Evolutionary conservation across 2,888 invertebrate genomes (phyloP).

Genomic region (Troglohyphantes excavatus): DNA sequence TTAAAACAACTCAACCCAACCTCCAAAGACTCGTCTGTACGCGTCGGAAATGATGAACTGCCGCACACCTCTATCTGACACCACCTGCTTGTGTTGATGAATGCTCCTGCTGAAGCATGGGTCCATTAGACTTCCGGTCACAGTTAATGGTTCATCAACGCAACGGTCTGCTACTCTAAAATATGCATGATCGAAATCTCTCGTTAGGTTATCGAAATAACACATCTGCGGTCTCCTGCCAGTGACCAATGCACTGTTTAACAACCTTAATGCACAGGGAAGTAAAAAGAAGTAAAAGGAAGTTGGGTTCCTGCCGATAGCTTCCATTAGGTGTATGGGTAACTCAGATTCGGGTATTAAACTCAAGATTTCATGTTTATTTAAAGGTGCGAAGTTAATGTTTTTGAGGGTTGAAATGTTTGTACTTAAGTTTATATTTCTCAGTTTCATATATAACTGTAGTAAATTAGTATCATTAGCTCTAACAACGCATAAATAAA

Average conservation of each 20-base stretch:
- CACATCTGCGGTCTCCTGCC: background rate
- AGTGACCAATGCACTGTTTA: background rate
- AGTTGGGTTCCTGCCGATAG: background rate
- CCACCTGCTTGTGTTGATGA: conserved; percentile 28
- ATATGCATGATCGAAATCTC: conserved; percentile 33
- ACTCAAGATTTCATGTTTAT: no score
- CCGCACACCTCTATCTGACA: background rate
- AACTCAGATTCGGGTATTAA: no score
- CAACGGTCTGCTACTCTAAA: conserved; percentile 17
- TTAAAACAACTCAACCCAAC: background rate
- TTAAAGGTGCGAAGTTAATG: no score
- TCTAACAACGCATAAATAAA: no score
- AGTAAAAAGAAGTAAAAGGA: background rate
- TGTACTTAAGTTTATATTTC: no score
- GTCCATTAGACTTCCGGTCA: conserved; percentile 32
- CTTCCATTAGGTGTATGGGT: background rate
- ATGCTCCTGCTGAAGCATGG: background rate
- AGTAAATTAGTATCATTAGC: no score
- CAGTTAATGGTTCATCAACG: conserved; percentile 19
- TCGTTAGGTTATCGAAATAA: conserved; percentile 15
- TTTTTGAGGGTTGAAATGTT: no score
- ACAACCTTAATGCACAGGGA: background rate
- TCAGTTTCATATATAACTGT: no score
- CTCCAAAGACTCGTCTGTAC: background rate
- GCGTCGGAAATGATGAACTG: background rate